Evolutionary conservation across 2,888 invertebrate species (phyloP).

Genomic region (Eristalinus aeneus): DNA sequence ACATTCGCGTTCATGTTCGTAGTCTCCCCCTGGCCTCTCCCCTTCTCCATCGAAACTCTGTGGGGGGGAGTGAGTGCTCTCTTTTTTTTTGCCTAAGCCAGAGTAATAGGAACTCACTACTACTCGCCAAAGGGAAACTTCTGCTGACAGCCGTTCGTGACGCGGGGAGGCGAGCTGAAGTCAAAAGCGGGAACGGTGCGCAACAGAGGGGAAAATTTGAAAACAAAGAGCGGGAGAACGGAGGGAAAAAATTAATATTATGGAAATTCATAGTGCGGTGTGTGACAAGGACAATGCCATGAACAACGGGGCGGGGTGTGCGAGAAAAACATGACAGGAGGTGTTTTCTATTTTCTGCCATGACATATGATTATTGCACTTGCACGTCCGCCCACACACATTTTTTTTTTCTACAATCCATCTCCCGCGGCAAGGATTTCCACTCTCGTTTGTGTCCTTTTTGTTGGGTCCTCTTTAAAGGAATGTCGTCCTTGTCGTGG

Average conservation of each 20-base stretch:
- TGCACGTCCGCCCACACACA: conserved; percentile 50
- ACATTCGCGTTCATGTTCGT: background rate
- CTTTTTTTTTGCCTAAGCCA: conserved; percentile 37
- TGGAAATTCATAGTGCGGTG: conserved; percentile 60
- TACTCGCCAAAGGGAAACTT: conserved; percentile 38
- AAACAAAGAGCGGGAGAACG: conserved; percentile 16
- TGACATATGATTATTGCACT: conserved; percentile 71
- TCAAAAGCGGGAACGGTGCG: conserved; percentile 44
- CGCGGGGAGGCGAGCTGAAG: conserved; percentile 3
- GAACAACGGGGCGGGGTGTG: background rate
- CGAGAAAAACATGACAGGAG: conserved; percentile 62
- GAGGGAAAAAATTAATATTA: conserved; percentile 62
- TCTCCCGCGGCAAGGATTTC: background rate
- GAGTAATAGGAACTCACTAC: conserved; percentile 42
- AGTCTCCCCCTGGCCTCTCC: conserved; percentile 5
- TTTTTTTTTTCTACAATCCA: background rate
- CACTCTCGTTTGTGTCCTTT: background rate
- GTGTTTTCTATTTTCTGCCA: conserved; percentile 66
- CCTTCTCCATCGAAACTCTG: no score
- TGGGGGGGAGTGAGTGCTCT: no score
- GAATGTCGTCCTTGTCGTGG: conserved; percentile 32
- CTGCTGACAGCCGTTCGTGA: conserved; percentile 14
- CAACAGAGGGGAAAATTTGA: conserved; percentile 16
- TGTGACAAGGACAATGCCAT: background rate
- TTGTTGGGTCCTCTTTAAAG: conserved; percentile 7